These are phyloP conservation scores for Setipinna tenuifilis DNA, from an alignment of 2,797 vertebrate species.

Conservation along the genomic window DNA sequence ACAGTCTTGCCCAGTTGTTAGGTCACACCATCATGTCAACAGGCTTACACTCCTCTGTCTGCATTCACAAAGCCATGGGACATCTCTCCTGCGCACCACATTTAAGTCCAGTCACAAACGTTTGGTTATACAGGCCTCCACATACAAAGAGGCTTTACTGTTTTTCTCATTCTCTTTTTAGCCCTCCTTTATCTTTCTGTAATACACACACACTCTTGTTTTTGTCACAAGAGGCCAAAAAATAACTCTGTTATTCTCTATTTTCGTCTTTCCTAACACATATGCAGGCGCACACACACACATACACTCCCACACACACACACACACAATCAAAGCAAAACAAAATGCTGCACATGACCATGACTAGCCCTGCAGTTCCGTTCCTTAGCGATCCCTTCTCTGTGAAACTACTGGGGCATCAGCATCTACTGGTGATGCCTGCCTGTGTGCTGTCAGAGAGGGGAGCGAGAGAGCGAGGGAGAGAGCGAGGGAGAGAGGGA, in stretches of 20 bases:
- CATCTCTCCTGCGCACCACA: not conserved
- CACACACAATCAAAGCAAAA: not conserved
- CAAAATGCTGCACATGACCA: not conserved
- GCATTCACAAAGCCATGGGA: constrained; percentile 39
- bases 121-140: no score
- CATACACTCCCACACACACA: not conserved
- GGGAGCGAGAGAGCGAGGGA: not conserved
- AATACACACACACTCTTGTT: not conserved
- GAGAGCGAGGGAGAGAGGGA: not conserved
- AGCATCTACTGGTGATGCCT: constrained; percentile 1
- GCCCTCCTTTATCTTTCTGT: not conserved
- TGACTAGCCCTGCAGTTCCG: not conserved
- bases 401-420: not conserved
- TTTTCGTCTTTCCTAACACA: not conserved
- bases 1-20: not conserved
- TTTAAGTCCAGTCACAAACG: not conserved
- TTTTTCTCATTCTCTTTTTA: not conserved
- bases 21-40: constrained; percentile 37
- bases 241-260: not conserved
- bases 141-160: not conserved
- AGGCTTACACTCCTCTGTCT: constrained; percentile 36
- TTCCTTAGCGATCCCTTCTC: not conserved
- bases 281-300: not conserved
- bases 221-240: not conserved
- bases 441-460: not conserved